phyloP scores from a whole-genome alignment of 2,888 invertebrate species.

The Noctua fimbriata region DNA sequence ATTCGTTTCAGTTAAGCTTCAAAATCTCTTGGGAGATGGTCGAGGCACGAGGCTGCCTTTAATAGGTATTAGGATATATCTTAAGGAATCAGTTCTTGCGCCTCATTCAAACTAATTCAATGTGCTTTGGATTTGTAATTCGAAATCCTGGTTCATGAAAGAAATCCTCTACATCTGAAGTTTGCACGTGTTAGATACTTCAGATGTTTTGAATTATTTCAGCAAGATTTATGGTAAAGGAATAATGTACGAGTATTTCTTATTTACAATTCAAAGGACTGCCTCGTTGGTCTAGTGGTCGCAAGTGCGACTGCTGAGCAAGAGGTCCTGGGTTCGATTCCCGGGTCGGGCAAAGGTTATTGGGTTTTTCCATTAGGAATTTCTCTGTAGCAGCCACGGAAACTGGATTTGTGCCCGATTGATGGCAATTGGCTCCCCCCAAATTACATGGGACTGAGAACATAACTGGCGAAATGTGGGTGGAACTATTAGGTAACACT shows the following conservation, averaged over 20 bases:
- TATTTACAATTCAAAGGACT: background rate
- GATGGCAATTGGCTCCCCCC: too few relatives aligned
- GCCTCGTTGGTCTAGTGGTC: too few relatives aligned
- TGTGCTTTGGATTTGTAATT: slow-evolving; percentile 68
- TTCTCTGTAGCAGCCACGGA: too few relatives aligned
- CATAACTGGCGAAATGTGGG: too few relatives aligned
- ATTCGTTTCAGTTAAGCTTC: slow-evolving; percentile 79
- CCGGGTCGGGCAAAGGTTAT: too few relatives aligned
- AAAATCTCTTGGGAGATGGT: slow-evolving; percentile 71
- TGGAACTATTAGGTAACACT: too few relatives aligned
- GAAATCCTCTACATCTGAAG: slow-evolving; percentile 13
- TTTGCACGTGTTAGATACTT: slow-evolving; percentile 11
- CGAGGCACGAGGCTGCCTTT: slow-evolving; percentile 69
- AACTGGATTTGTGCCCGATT: too few relatives aligned
- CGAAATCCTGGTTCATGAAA: slow-evolving; percentile 50
- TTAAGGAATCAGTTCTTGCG: slow-evolving; percentile 66
- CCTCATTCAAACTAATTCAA: slow-evolving; percentile 68
- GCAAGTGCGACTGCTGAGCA: too few relatives aligned
- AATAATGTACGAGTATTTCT: background rate
- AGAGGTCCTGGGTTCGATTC: too few relatives aligned
- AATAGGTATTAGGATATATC: slow-evolving; percentile 73
- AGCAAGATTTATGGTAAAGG: background rate
- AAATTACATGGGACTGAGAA: too few relatives aligned
- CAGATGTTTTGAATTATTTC: background rate
- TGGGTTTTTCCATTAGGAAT: too few relatives aligned